Evolutionary conservation across 2,797 vertebrate genomes (phyloP).

Genomic region (Sciaenops ocellatus): DNA sequence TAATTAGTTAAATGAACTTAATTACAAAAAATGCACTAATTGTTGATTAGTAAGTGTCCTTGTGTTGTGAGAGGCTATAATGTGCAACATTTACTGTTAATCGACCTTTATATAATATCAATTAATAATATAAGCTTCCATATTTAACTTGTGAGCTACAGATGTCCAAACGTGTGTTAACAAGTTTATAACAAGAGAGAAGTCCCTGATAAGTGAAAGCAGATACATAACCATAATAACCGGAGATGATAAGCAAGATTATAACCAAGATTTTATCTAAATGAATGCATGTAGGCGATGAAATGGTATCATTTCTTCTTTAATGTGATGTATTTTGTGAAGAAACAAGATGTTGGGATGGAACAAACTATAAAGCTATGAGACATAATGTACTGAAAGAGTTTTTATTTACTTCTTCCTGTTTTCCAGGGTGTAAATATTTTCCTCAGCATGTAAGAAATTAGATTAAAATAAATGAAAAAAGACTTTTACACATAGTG

Average conservation of each 20-base stretch:
- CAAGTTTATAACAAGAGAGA: background rate
- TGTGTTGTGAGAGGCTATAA: background rate
- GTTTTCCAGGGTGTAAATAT: background rate
- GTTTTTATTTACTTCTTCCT: background rate
- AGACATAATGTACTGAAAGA: background rate
- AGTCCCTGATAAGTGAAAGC: background rate
- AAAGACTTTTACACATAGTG: background rate
- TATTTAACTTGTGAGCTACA: background rate
- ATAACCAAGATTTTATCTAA: background rate
- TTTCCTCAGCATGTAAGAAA: background rate
- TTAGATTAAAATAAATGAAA: background rate
- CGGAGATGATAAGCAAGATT: background rate
- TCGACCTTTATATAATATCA: background rate
- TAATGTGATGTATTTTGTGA: slow-evolving; percentile 12
- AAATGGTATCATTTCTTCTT: background rate
- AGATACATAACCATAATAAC: slow-evolving; percentile 3
- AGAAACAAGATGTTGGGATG: background rate
- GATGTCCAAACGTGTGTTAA: background rate
- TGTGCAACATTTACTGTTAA: background rate
- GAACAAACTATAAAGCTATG: background rate
- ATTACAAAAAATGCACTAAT: background rate
- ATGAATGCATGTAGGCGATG: background rate
- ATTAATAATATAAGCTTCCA: too few species aligned
- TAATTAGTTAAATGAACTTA: too few species aligned
- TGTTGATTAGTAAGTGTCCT: background rate